Conservation (phyloP, 2,113 vertebrate genomes). For the Micronisus gabar region DNA sequence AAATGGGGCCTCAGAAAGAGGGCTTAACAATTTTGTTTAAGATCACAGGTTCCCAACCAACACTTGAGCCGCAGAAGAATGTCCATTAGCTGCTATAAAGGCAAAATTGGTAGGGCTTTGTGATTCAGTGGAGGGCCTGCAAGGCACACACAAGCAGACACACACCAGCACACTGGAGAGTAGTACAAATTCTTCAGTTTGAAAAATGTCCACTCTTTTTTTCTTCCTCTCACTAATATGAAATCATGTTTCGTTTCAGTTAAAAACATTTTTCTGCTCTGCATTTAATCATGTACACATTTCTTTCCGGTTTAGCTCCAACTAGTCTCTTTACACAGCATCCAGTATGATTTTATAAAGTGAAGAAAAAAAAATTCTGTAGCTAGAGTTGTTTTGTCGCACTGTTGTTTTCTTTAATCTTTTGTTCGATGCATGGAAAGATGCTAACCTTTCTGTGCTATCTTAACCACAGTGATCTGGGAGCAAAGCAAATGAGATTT, state of each 20-base stretch:
- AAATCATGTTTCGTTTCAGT: neutral
- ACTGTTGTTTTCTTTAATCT: neutral
- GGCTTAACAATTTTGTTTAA: conserved; percentile 39
- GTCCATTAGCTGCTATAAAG: conserved; percentile 44
- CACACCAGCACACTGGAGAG: neutral
- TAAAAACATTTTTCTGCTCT: neutral
- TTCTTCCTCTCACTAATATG: neutral
- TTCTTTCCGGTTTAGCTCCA: neutral
- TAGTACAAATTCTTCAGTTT: neutral
- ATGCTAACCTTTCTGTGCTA: conserved; percentile 13
- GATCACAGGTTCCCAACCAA: conserved; percentile 35
- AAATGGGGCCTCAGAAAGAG: conserved; percentile 8
- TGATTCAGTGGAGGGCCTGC: neutral
- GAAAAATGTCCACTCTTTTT: neutral
- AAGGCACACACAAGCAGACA: neutral
- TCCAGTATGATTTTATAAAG: neutral
- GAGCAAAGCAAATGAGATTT: conserved; percentile 48
- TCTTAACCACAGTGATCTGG: conserved; percentile 26
- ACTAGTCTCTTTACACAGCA: neutral
- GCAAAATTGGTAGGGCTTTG: conserved; percentile 32
- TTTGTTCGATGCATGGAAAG: conserved; percentile 19
- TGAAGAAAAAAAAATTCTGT: neutral
- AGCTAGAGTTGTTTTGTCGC: neutral
- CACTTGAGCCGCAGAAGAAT: conserved; percentile 44
- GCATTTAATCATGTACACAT: neutral